Conservation (phyloP, 2,888 invertebrate species). For the Gastracanthus pulcherrimus region DNA sequence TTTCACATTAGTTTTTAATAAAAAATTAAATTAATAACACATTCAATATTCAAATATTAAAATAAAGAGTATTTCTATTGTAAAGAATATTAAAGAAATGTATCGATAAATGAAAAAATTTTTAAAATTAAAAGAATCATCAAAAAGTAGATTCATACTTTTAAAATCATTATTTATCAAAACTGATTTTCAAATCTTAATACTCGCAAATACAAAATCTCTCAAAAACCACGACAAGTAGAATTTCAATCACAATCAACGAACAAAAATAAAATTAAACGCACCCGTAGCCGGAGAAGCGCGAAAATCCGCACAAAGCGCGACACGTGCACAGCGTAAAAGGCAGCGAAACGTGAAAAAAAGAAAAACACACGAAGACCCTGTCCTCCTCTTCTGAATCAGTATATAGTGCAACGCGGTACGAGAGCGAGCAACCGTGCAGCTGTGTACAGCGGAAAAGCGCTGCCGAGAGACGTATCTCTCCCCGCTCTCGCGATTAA, state of each 20-base stretch:
- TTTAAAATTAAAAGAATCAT: too few relatives aligned
- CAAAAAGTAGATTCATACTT: too few relatives aligned
- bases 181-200: neutral
- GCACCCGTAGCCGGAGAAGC: neutral
- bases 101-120: too few relatives aligned
- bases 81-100: too few relatives aligned
- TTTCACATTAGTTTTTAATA: too few relatives aligned
- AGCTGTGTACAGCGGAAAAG: neutral
- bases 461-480: neutral
- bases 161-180: too few relatives aligned
- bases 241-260: neutral
- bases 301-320: constrained; percentile 12
- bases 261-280: neutral
- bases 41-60: too few relatives aligned
- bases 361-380: neutral
- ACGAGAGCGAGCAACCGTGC: too few relatives aligned
- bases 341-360: neutral
- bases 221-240: neutral
- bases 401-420: too few relatives aligned
- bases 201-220: neutral
- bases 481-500: constrained; percentile 65
- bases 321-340: constrained; percentile 8
- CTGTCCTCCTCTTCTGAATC: neutral
- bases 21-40: too few relatives aligned
- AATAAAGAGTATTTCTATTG: too few relatives aligned